Evolutionary conservation across 2,797 vertebrate genomes (phyloP).

Genomic region (Rhinatrema bivittatum): DNA sequence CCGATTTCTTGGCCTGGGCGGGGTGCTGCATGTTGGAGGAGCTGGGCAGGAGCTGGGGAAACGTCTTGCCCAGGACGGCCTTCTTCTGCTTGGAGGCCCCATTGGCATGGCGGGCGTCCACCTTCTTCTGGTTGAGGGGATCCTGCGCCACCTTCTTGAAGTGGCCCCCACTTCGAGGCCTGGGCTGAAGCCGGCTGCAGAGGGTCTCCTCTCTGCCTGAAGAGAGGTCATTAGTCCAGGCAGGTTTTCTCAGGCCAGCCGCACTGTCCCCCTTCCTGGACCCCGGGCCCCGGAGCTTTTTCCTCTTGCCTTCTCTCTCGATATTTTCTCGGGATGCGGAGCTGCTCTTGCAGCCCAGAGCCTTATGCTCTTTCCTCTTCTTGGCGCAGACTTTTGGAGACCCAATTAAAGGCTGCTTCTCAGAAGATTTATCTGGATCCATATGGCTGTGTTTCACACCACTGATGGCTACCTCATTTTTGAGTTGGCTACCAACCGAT

Average conservation of each 20-base stretch:
- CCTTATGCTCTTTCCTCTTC: slow-evolving; percentile 73
- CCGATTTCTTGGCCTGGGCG: slow-evolving; percentile 59
- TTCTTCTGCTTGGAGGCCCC: slow-evolving; percentile 73
- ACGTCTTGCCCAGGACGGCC: slow-evolving; percentile 58
- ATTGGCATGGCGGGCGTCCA: slow-evolving; percentile 56
- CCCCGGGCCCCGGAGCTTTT: slow-evolving; percentile 50
- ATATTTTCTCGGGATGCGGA: slow-evolving; percentile 74
- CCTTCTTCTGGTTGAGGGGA: slow-evolving; percentile 64
- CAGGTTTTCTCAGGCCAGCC: slow-evolving; percentile 46
- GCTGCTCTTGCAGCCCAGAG: slow-evolving; percentile 49
- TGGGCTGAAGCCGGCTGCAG: slow-evolving; percentile 67
- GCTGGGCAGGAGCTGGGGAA: slow-evolving; percentile 65
- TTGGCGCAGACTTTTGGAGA: slow-evolving; percentile 54
- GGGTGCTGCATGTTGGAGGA: slow-evolving; percentile 63
- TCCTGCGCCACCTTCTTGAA: slow-evolving; percentile 61
- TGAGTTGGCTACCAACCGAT: slow-evolving; percentile 26
- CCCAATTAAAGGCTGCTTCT: slow-evolving; percentile 38
- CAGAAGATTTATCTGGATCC: slow-evolving; percentile 36
- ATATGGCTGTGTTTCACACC: slow-evolving; percentile 34
- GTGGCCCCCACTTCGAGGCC: slow-evolving; percentile 58
- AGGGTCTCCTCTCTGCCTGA: slow-evolving; percentile 68
- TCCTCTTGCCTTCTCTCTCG: slow-evolving; percentile 64
- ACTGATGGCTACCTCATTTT: slow-evolving; percentile 39
- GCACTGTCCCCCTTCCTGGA: slow-evolving; percentile 50
- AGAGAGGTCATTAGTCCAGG: slow-evolving; percentile 57